phyloP scores from a whole-genome alignment of 2,888 invertebrate genomes.

The Caenorhabditis wallacei region DNA sequence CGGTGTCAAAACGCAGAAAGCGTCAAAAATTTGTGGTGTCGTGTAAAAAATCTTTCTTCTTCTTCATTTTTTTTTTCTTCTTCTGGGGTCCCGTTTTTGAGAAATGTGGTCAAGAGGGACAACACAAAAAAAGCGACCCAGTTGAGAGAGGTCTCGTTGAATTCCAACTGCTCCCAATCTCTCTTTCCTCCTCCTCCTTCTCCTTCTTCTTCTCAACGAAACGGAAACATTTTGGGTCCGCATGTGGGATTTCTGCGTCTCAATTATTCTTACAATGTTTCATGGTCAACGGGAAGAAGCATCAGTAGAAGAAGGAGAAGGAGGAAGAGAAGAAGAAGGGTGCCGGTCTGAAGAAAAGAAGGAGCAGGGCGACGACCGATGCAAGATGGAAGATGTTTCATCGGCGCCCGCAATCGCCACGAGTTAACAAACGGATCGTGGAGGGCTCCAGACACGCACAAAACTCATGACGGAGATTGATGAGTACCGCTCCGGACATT shows the following conservation, averaged over 20 bases:
- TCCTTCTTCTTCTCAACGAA: slow-evolving; percentile 16
- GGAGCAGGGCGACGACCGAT: slow-evolving; percentile 34
- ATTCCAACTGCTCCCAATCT: slow-evolving; percentile 46
- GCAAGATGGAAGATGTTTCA: slow-evolving; percentile 56
- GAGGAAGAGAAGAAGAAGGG: slow-evolving; percentile 17
- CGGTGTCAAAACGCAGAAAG: slow-evolving; percentile 38
- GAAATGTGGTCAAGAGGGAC: slow-evolving; percentile 57
- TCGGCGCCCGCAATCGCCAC: slow-evolving; percentile 41
- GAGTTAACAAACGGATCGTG: slow-evolving; percentile 47
- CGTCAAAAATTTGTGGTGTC: slow-evolving; percentile 41
- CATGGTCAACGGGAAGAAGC: slow-evolving; percentile 27
- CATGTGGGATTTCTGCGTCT: slow-evolving; percentile 29
- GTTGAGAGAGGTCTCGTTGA: slow-evolving; percentile 29
- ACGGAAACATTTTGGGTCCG: slow-evolving; percentile 50
- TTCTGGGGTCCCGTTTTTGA: slow-evolving; percentile 2
- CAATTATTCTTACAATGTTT: slow-evolving; percentile 4
- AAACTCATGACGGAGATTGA: slow-evolving; percentile 50
- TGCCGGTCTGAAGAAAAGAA: slow-evolving; percentile 32
- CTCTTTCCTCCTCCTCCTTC: too few relatives aligned
- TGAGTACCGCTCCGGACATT: slow-evolving; percentile 13
- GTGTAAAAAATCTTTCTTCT: slow-evolving; percentile 28
- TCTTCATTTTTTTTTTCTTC: slow-evolving; percentile 10
- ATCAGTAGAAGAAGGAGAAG: slow-evolving; percentile 14
- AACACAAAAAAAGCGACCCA: slow-evolving; percentile 41
- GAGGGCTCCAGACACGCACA: slow-evolving; percentile 21